phyloP scores from a whole-genome alignment of 2,888 invertebrate species.

The Sinohyriopsis cumingii region DNA sequence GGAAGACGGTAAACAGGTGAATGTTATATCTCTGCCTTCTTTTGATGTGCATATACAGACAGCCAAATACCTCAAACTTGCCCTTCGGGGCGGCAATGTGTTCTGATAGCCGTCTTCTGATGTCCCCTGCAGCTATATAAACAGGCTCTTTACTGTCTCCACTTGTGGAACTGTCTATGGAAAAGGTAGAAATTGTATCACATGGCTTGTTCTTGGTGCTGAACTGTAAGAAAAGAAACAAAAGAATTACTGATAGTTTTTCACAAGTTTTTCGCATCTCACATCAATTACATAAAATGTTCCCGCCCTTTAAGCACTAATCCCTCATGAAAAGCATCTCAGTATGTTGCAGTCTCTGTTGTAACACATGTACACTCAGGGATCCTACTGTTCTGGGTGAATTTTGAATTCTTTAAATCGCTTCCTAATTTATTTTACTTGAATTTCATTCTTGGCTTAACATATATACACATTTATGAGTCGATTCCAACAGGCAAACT shows the following conservation, averaged over 20 bases:
- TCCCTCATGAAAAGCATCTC: too few relatives aligned
- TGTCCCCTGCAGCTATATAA: slow-evolving; percentile 88
- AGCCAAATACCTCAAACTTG: slow-evolving; percentile 74
- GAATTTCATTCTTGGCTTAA: too few relatives aligned
- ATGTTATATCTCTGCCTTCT: neutral
- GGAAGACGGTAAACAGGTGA: neutral
- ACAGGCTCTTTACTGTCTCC: slow-evolving; percentile 81
- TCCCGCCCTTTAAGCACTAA: neutral
- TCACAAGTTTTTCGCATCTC: neutral
- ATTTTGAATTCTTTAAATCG: too few relatives aligned
- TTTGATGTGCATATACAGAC: neutral
- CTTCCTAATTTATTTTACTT: too few relatives aligned
- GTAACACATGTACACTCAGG: too few relatives aligned
- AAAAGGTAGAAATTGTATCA: slow-evolving; percentile 92
- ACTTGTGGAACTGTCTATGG: slow-evolving; percentile 80
- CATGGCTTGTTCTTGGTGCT: slow-evolving; percentile 68
- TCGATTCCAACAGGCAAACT: too few relatives aligned
- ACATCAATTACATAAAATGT: neutral
- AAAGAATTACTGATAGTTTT: neutral
- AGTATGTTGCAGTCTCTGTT: too few relatives aligned
- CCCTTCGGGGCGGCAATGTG: slow-evolving; percentile 80
- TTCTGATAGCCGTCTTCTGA: slow-evolving; percentile 86
- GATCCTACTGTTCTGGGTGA: too few relatives aligned
- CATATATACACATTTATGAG: too few relatives aligned
- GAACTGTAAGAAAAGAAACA: slow-evolving; percentile 37